Evolutionary conservation across 2,113 vertebrate genomes (phyloP), one percentile per base, ranked within the genome.

Genomic region (Meriones unguiculatus): DNA sequence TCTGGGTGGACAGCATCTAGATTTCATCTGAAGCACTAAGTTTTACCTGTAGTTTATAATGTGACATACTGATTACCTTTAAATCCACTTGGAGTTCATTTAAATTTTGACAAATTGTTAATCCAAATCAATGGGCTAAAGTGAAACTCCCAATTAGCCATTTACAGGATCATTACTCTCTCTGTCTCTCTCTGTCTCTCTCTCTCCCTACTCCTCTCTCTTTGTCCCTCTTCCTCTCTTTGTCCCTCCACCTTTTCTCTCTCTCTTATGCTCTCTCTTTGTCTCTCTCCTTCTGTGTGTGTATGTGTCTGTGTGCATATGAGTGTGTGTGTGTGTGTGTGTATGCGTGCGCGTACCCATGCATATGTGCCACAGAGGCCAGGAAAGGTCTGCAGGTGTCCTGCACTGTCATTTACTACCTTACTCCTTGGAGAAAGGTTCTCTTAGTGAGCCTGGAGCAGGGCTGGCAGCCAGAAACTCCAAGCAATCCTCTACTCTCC

Each of bases 11-110:
- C n/a, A 87, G 75, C 25, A 78, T 87, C 87, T 82, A 57, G n/a
- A n/a, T 82, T 93, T 93, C 59, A 91, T 93, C 41, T n/a, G 32
- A 89, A 93, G 20, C 52, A 75, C 38, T 62, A 14, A 92, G 7
- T 9, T 93, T 2, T 87, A 82, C 41, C 13, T 38, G 32, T 22
- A 54, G 15, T 64, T 88, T 81, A 28, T 82, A 95, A 41, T 22
- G 32, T 78, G 84, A 20, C 50, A 22, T 4, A 70, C 38, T 46
- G 35, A 84, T 15, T 5, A 82, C 57, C 64, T 84, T 95, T 65
- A n/a, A 41, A 88, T 84, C n/a, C 25, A 75, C 32, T 38, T 73
- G 86, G 76, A 41, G 7, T 3, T 15, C 3, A 20, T 89, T 93
- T n/a, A 85, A 38, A 73, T 73, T 67, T 32, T 25, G 11, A 1